Evolutionary conservation across 1,140 invertebrate species (phyloP), one percentile per base, ranked within the genome.

Genomic region (Schlechtendalia chinensis): DNA sequence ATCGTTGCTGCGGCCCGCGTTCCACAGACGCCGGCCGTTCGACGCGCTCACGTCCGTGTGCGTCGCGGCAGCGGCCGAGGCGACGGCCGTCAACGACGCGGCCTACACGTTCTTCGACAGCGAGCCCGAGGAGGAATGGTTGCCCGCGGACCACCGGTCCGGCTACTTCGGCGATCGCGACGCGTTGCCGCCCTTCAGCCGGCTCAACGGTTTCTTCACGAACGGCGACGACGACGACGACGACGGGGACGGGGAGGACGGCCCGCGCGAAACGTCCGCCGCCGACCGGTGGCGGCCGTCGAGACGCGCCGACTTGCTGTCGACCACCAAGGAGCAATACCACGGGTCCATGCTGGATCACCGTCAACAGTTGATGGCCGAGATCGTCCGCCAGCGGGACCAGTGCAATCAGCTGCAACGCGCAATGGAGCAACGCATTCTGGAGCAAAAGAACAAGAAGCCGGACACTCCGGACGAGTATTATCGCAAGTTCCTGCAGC

Each of bases 121-220:
- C 8, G 24, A 53, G 1, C 4, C 1, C 0, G 11, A 1, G 0
- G 5, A 54, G 1, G 12, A n/a, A 2, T 5, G 1, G 16, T 0
- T 2, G 24, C 6, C 19, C 2, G 3, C 0, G 8, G 0, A 16
- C 1, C 17, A 19, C 17, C 1, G 27, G 24, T 17, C 19, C 6
- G 22, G 45, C 16, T 71, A 72, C 14, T 72, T 72, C 8, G 27
- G 69, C 17, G 19, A 54, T n/a, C 17, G 10, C 11, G 5, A n/a
- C 22, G 5, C n/a, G 10, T 54, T 72, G 19, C 69, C 69, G 1
- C 50, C 69, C 8, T 8, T 54, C 10, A 72, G 69, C 24, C 27
- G 17, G 17, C 29, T 72, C 8, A 72, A 39, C 19, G 4, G 17
- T 12, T 72, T 54, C 27, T 17, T 69, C 1, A 6, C 1, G n/a